Evolutionary conservation across 2,797 vertebrate genomes (phyloP), one percentile per base, ranked within the genome.

Genomic region (Malacoctenus gilli): DNA sequence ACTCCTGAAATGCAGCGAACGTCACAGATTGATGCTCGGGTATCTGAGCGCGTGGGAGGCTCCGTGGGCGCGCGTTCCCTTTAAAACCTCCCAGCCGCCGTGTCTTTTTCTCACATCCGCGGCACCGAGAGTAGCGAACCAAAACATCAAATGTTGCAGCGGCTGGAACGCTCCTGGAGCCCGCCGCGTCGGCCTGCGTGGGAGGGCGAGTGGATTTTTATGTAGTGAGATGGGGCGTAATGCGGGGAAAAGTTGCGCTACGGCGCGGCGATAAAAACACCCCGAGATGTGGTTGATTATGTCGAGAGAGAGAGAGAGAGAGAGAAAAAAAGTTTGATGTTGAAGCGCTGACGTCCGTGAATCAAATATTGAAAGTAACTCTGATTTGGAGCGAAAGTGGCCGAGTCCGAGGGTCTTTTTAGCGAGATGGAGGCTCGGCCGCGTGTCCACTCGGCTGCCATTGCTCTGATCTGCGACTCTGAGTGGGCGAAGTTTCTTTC

Each of bases 61-160:
- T 59, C 59, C 28, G 73, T 79, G 73, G 79, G 81, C 1, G 51
- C 22, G 56, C 68, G 73, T 78, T 70, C 70, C 55, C 68, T 52
- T 68, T 74, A 77, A 74, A 77, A 79, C 74, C 60, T 75, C 60
- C 32, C n/a, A 39, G 69, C 61, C 57, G 48, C 73, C 59, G 68
- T 80, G 54, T 80, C 67, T 84, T 79, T 84, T n/a, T n/a, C n/a
- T 69, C 53, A 67, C 65, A 82, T 68, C 66, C 59, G 64, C 73
- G 69, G 73, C 79, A 64, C 75, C 75, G 59, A 64, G 68, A 50
- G 76, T 47, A 68, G 41, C 12, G 40, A 82, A 70, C 53, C 76
- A 48, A 75, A 84, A 65, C 85, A 75, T 75, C 75, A 75, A 83
- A 84, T 79, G 74, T 77, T 59, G 83, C 59, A 49, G 79, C 67